Base-by-base conservation (phyloP, 2,888 invertebrate species). In the Drosophila kambysellisi region DNA sequence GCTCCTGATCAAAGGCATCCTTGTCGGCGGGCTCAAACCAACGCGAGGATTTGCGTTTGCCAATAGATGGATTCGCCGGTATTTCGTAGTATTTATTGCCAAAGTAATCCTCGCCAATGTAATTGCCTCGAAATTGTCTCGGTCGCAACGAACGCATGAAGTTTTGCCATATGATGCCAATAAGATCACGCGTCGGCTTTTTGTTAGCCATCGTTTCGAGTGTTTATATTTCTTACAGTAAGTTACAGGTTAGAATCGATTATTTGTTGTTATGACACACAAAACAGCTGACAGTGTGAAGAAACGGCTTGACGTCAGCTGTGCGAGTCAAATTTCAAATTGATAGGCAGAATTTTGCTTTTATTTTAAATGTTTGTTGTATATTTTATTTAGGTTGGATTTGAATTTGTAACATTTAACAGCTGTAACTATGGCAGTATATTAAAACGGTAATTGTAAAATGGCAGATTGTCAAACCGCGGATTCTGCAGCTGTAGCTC, bases 1-100 rank as follows among this genome's bases (percentile, higher is more conserved):
- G 91, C 87, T 97, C 96, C 89, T 96, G 95, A 76, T 96, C 95
- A 83, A 96, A 96, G 32, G 94, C 92, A 4, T 93, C 92, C 25
- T 95, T 94, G 52, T 94, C 94, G 0, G 94, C 92, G 0, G 97
- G 96, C 74, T 95, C 95, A 93, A 96, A 97, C 95, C 96, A 97
- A 58, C 97, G 94, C 1, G 94, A 94, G 0, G 95, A 91, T 77
- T 94, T 95, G 54, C 95, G 94, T 91, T 95, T 96, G 0, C 96
- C 96, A 56, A 93, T 89, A 58, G 95, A 94, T 0, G 95, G 95
- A 91, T 96, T 94, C 43, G 95, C 94, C 37, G 96, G 95, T 73
- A 96, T 96, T 93, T 98, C 97, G 92, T 94, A 98, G 91, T 97
- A 98, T 90, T 95, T 95, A 87, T 97, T 98, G 1, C 98, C 98